These are phyloP conservation scores for Thinocorus orbignyianus DNA, from an alignment of 2,113 vertebrate genomes.

Conservation along the genomic window DNA sequence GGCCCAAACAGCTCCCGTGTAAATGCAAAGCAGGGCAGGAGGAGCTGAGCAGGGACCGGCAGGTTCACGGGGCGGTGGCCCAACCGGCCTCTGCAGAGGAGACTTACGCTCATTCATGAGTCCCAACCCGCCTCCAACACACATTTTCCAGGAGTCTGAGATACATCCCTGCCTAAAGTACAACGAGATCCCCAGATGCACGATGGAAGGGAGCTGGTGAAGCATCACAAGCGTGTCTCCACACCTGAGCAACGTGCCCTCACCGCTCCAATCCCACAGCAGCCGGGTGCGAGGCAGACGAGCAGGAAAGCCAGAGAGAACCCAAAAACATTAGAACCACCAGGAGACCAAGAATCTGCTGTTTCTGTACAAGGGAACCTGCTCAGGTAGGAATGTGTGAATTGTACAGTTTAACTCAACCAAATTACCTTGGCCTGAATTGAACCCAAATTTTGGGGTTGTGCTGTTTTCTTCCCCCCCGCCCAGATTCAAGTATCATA, in stretches of 20 bases:
- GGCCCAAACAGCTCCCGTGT: fast-evolving
- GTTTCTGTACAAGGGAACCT: too few relatives aligned
- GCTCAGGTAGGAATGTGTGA: fast-evolving
- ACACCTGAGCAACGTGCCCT: fast-evolving
- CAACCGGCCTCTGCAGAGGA: neutral
- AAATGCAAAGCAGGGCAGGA: fast-evolving
- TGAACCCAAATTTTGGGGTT: neutral
- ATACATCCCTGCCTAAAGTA: fast-evolving
- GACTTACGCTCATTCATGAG: fast-evolving
- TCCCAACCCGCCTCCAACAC: neutral
- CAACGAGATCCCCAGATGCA: neutral
- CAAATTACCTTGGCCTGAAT: neutral
- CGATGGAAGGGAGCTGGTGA: neutral
- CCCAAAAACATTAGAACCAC: fast-evolving
- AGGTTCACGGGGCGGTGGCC: fast-evolving
- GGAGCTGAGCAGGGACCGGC: neutral
- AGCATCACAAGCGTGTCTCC: fast-evolving
- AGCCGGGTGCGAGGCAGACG: neutral
- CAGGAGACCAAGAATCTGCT: neutral
- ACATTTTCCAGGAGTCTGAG: neutral
- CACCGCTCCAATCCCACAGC: neutral
- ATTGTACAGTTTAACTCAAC: neutral
- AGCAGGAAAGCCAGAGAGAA: neutral
- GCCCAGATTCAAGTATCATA: neutral
- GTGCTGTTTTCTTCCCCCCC: fast-evolving